A percentile compares a stretch with the other conserved stretches of the same genome.
phyloP scores from a whole-genome alignment of 2,797 vertebrate species.

The Hypotaenidia okinawae region DNA sequence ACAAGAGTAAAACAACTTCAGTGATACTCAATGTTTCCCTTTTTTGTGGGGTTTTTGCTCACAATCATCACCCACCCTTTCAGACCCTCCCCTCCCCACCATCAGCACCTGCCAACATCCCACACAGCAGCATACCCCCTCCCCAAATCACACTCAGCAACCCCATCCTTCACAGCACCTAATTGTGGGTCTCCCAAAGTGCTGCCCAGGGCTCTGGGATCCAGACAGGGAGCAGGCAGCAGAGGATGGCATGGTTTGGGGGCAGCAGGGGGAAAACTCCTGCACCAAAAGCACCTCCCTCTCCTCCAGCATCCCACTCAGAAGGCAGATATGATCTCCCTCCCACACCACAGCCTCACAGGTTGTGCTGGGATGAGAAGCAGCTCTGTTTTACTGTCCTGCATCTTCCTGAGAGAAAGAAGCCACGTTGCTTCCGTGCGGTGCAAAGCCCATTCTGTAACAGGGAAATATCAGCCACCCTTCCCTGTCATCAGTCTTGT shows the following conservation, averaged over 20 bases:
- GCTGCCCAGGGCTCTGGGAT: background rate
- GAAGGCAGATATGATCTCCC: background rate
- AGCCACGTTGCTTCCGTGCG: background rate
- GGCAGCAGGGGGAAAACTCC: background rate
- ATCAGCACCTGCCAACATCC: background rate
- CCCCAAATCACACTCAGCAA: background rate
- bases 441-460: background rate
- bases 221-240: background rate
- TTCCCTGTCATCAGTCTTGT: background rate
- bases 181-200: rapidly evolving
- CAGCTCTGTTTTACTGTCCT: background rate
- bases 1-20: no score
- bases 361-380: background rate
- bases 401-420: background rate
- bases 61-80: background rate
- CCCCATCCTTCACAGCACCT: background rate
- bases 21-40: rapidly evolving
- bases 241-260: rapidly evolving
- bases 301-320: rapidly evolving
- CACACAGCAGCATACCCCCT: rapidly evolving
- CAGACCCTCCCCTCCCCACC: background rate
- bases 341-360: background rate
- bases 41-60: background rate
- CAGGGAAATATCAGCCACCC: background rate
- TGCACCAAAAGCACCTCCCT: background rate